Evolutionary conservation across 2,113 vertebrate genomes (phyloP).

Genomic region (Caloenas nicobarica): DNA sequence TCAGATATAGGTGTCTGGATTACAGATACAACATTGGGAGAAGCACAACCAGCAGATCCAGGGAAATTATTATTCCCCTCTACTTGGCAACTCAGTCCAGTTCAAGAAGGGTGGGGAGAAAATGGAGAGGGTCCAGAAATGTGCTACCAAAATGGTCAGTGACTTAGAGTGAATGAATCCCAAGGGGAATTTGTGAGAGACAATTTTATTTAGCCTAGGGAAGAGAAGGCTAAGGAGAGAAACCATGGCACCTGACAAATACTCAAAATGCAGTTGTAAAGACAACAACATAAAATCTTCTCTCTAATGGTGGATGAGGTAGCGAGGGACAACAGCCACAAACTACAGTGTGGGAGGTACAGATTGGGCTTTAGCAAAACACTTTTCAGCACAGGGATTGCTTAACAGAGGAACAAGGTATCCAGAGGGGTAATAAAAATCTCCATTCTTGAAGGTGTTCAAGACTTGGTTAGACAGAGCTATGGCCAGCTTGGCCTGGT

Average conservation of each 20-base stretch:
- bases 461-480: background rate
- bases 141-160: background rate
- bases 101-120: background rate
- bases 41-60: background rate
- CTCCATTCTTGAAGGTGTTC: background rate
- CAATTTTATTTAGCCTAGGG: background rate
- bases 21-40: background rate
- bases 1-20: background rate
- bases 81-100: background rate
- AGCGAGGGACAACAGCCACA: background rate
- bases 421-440: background rate
- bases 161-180: background rate
- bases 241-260: background rate
- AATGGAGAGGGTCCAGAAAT: background rate
- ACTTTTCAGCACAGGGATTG: background rate
- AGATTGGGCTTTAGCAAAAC: background rate
- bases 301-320: background rate
- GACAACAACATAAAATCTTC: accelerated
- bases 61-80: background rate
- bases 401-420: background rate
- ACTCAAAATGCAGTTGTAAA: background rate
- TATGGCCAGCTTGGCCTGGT: background rate
- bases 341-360: background rate
- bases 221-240: background rate
- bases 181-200: background rate